These are phyloP conservation scores for Parazoanthus atlanticus DNA, from an alignment of 92 coral and sea anemone genomes.

Conservation along the genomic window DNA sequence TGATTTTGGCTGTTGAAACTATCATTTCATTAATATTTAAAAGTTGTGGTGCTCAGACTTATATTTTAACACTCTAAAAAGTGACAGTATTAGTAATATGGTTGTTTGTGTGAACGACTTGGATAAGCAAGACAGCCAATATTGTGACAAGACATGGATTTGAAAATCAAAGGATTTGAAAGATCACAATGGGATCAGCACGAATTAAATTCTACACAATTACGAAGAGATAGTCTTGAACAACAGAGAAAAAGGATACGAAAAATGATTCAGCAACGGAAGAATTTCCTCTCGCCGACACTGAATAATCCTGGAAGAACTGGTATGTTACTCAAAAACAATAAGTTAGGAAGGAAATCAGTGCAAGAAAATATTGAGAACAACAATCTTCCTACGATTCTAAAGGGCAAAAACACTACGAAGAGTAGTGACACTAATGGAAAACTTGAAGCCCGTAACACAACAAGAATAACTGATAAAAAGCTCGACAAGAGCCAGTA, in stretches of 20 bases:
- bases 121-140: too few relatives aligned
- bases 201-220: background rate
- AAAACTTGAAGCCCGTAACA: background rate
- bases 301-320: background rate
- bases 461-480: background rate
- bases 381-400: background rate
- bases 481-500: background rate
- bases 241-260: conserved; percentile 11
- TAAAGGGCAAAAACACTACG: background rate
- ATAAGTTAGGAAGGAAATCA: background rate
- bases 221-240: background rate
- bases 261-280: background rate
- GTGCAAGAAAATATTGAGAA: background rate
- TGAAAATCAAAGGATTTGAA: background rate
- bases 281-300: background rate
- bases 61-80: background rate
- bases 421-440: background rate
- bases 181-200: background rate
- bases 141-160: background rate
- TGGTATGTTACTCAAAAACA: background rate
- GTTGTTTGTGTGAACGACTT: background rate
- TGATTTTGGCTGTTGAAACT: background rate
- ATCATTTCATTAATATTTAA: background rate
- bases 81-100: background rate
- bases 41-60: background rate